phyloP scores from a whole-genome alignment of 2,113 vertebrate genomes.

The Ameiurus melas region DNA sequence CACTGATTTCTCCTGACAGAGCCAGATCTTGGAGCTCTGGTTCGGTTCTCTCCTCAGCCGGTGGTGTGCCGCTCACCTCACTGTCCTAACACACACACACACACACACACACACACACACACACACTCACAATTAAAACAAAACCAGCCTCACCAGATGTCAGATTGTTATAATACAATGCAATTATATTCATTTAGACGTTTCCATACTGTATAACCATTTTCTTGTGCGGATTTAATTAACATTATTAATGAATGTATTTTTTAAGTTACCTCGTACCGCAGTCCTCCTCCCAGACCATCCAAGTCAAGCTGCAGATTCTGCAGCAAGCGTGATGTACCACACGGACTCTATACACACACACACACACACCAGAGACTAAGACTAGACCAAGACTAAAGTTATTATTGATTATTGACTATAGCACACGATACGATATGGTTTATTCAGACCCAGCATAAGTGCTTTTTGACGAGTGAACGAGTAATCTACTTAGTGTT shows the following conservation, averaged over 20 bases:
- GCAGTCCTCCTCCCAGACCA: slow-evolving; percentile 73
- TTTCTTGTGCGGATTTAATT: not conserved
- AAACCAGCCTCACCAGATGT: not conserved
- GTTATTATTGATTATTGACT: not conserved
- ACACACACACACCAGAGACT: slow-evolving; percentile 26
- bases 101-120: slow-evolving; percentile 14
- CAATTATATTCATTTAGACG: not conserved
- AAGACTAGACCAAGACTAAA: not conserved
- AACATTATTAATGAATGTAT: not conserved
- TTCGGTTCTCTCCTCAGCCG: slow-evolving; percentile 67
- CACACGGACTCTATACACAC: slow-evolving; percentile 62
- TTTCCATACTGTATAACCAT: not conserved
- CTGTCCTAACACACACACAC: slow-evolving; percentile 31
- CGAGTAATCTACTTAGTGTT: not conserved
- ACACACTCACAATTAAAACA: not conserved
- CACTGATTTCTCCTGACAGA: slow-evolving; percentile 69
- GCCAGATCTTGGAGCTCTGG: slow-evolving; percentile 68
- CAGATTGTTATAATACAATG: not conserved
- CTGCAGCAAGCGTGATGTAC: slow-evolving; percentile 69
- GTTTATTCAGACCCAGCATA: not conserved
- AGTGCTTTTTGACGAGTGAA: not conserved
- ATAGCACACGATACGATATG: no score
- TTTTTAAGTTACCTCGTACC: slow-evolving; percentile 77
- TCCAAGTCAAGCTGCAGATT: slow-evolving; percentile 82
- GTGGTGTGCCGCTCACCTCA: slow-evolving; percentile 59